These are phyloP conservation scores for Rhodeus uyekii DNA, from an alignment of 2,797 vertebrate genomes.

Conservation along the genomic window DNA sequence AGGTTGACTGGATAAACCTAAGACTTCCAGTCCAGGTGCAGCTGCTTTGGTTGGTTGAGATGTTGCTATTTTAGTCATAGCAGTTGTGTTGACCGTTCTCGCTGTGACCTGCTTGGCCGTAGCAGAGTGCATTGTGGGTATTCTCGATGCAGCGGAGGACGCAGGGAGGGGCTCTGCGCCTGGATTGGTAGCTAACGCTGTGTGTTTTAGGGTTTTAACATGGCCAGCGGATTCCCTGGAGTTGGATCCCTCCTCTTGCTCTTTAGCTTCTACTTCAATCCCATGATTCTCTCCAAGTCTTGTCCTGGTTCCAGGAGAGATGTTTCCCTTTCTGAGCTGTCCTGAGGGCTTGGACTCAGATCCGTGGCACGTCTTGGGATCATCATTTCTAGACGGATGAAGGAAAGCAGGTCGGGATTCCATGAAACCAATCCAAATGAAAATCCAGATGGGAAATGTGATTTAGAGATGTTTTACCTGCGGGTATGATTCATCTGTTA, in stretches of 20 bases:
- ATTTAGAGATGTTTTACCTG: neutral
- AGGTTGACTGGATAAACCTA: constrained; percentile 2
- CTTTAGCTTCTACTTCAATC: neutral
- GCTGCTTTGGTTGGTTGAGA: neutral
- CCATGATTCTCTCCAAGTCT: neutral
- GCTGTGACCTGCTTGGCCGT: neutral
- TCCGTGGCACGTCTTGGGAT: constrained; percentile 14
- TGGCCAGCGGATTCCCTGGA: neutral
- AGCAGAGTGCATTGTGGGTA: neutral
- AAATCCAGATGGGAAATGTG: neutral
- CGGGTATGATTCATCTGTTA: neutral
- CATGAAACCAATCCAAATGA: neutral
- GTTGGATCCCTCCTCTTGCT: neutral
- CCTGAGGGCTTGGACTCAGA: constrained; percentile 15
- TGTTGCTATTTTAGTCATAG: neutral
- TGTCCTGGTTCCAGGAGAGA: neutral
- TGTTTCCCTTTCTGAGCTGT: neutral
- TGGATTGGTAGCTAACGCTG: neutral
- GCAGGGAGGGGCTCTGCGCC: neutral
- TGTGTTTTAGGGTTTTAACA: constrained; percentile 15
- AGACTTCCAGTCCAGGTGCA: neutral
- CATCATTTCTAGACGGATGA: neutral
- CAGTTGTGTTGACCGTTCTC: neutral
- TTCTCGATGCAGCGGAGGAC: constrained; percentile 2
- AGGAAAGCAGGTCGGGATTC: constrained; percentile 7